Percentiles rank a stretch among this genome's conserved stretches.
phyloP scores from a whole-genome alignment of 2,888 invertebrate species.

The Adelphocoris suturalis region DNA sequence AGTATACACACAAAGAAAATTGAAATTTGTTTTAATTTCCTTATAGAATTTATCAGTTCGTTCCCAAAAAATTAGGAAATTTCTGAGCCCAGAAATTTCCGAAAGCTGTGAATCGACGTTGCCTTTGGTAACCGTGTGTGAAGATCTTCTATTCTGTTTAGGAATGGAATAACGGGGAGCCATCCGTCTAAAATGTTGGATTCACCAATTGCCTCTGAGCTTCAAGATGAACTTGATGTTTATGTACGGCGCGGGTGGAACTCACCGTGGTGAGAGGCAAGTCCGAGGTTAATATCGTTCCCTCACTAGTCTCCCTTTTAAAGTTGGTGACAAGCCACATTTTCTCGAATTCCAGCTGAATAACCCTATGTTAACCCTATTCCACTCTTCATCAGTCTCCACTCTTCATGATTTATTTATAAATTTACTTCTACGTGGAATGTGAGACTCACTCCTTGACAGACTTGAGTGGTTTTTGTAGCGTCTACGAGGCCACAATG shows the following conservation, averaged over 20 bases:
- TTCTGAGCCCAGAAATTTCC: not conserved
- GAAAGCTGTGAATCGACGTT: not conserved
- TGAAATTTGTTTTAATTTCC: not conserved
- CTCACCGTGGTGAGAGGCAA: not conserved
- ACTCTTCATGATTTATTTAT: conserved; percentile 13
- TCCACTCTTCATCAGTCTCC: conserved; percentile 24
- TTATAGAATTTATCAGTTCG: not conserved
- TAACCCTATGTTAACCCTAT: not conserved
- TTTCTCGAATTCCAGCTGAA: conserved; percentile 31
- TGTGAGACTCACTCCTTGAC: conserved; percentile 3
- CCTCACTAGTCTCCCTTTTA: conserved; percentile 42
- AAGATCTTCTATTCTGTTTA: conserved; percentile 23
- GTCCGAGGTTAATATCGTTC: conserved; percentile 10
- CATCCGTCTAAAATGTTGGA: conserved; percentile 20
- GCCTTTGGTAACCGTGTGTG: not conserved
- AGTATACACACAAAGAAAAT: not conserved
- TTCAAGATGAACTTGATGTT: conserved; percentile 8
- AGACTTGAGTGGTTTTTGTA: not conserved
- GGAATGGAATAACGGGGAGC: not conserved
- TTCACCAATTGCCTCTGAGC: not conserved
- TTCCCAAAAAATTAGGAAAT: not conserved
- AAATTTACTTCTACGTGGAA: conserved; percentile 21
- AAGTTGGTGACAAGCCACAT: conserved; percentile 29
- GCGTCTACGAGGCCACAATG: conserved; percentile 1
- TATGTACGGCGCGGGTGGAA: not conserved